Base-by-base conservation (phyloP, 2,797 vertebrate genomes). In the Chiroxiphia lanceolata region DNA sequence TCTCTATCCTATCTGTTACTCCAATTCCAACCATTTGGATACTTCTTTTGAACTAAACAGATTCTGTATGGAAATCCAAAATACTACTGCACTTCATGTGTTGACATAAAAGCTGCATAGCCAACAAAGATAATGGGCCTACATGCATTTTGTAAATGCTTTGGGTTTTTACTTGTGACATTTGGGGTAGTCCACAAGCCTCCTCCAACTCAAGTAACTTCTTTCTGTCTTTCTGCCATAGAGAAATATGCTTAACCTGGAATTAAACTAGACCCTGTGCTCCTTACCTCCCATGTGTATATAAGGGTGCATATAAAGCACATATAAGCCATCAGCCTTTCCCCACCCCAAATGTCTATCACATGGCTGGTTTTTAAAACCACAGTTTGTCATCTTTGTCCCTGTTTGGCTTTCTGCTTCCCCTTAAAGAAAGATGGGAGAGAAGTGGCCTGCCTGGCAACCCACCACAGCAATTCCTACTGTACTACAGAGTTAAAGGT, bases 391-490 rank as follows among this genome's bases (percentile, higher is more conserved):
- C 63, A 33, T 40, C 38, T 54, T 78, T 61, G 21, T 25, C 57
- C 29, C 10, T 50, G 8, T 19, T 54, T 13, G 21, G 18, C 27
- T 74, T 79, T 75, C 71, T 85, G 22, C 42, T 47, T 78, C 33
- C 11, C 22, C 34, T 38, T 75, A 23, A 48, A 75, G 31, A 34
- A 50, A 75, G 26, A 38, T 29, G 10, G 45, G 34, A 57, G 17
- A 56, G 31, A 61, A 54, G 9, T 8, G 11, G 5, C 27, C 38
- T 10, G 11, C 45, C 54, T 34, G 68, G n/a, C 9, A 48, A 48
- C 15, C 5, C 26, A 3, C 5, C 1, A 0, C 0, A 65, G 36
- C 29, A 75, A 53, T 65, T 75, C 21, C 42, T 53, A 3, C 13
- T 71, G 29, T 10, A 22, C 10, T 21, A 1, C 3, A 59, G 34